Evolutionary conservation across 1,140 invertebrate genomes (phyloP).

Genomic region (Eubasilissa regina): DNA sequence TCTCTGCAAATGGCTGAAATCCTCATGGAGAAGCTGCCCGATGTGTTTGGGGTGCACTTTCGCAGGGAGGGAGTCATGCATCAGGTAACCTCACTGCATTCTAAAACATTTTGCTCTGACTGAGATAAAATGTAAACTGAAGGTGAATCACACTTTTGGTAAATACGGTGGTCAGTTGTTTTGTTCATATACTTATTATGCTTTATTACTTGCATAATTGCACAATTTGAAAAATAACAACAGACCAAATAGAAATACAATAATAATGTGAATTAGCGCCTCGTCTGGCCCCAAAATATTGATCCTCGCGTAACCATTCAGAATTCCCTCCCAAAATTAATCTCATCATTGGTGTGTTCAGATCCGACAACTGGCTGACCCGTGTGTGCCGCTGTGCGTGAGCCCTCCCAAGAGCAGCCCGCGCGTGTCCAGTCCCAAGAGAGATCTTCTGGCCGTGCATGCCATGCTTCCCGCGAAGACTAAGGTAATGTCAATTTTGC

Average conservation of each 20-base stretch:
- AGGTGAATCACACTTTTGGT: too few species aligned
- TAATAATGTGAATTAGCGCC: background rate
- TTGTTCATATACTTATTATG: too few species aligned
- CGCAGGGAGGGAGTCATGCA: slow-evolving; percentile 95
- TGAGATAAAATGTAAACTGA: too few species aligned
- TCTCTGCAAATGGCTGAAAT: slow-evolving; percentile 98
- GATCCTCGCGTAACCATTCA: background rate
- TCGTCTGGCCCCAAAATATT: background rate
- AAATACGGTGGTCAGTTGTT: too few species aligned
- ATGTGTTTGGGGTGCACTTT: slow-evolving; percentile 96
- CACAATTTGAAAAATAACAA: background rate
- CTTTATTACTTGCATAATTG: background rate
- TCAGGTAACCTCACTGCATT: slow-evolving; percentile 89
- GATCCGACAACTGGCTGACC: slow-evolving; percentile 66
- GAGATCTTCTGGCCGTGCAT: slow-evolving; percentile 53
- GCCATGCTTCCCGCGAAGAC: slow-evolving; percentile 46
- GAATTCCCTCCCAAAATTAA: background rate
- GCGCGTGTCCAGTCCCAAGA: slow-evolving; percentile 59
- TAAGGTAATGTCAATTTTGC: slow-evolving; percentile 46
- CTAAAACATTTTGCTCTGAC: too few species aligned
- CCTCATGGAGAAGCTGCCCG: slow-evolving; percentile 95
- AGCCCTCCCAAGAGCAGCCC: slow-evolving; percentile 64
- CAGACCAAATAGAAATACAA: background rate
- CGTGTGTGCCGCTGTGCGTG: slow-evolving; percentile 67
- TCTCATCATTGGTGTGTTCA: background rate